These are phyloP conservation scores for Acrossocheilus fasciatus DNA, from an alignment of 2,797 vertebrate genomes.

Conservation along the genomic window DNA sequence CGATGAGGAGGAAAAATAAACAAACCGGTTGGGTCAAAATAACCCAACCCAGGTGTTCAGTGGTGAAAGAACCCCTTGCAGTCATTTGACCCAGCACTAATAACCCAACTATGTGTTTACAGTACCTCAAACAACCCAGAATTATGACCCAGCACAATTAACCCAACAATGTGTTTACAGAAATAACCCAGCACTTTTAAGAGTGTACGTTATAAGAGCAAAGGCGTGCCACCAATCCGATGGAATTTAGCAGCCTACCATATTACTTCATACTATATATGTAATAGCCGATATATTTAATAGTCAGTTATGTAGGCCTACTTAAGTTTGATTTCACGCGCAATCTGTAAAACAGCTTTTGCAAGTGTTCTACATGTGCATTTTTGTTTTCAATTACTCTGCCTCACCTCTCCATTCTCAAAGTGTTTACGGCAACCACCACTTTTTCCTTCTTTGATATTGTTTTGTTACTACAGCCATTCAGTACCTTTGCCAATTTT, in stretches of 20 bases:
- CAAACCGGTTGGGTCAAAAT: no score
- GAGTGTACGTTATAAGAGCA: constrained; percentile 34
- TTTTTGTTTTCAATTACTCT: constrained; percentile 43
- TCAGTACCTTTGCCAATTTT: constrained; percentile 48
- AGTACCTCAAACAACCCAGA: no score
- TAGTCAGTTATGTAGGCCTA: neutral
- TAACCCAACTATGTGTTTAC: no score
- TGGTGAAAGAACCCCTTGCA: no score
- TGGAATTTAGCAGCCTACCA: neutral
- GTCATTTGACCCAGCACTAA: no score
- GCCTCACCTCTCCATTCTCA: constrained; percentile 29
- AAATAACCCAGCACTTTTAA: no score
- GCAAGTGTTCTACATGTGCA: constrained; percentile 19
- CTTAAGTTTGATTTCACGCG: neutral
- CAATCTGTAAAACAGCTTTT: constrained; percentile 17
- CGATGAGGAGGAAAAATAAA: no score
- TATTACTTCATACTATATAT: neutral
- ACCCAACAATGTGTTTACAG: no score
- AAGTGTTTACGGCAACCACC: constrained; percentile 21
- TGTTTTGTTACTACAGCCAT: constrained; percentile 39
- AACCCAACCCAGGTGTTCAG: no score
- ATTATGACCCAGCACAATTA: no score
- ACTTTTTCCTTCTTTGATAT: constrained; percentile 6
- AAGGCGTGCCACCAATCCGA: neutral
- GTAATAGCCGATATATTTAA: constrained; percentile 9